Conservation (phyloP, 1,140 invertebrate genomes). For the Aphidius gifuensis region DNA sequence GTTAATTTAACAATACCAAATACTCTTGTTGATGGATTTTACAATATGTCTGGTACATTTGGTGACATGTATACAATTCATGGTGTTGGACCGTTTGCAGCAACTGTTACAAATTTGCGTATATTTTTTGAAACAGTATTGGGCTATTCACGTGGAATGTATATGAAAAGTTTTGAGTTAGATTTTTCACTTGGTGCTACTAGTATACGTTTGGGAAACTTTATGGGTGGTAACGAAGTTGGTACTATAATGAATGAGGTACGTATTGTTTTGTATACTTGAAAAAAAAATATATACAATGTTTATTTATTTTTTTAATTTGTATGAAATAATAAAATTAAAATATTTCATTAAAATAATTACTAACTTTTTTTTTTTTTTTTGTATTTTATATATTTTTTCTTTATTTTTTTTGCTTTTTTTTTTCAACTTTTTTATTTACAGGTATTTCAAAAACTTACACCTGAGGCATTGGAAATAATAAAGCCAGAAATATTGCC, state of each 20-base stretch:
- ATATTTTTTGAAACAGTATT: conserved; percentile 44
- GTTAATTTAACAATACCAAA: conserved; percentile 43
- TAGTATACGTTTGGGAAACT: conserved; percentile 39
- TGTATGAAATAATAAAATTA: too few species aligned
- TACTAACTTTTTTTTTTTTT: background rate
- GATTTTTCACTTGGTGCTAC: conserved; percentile 41
- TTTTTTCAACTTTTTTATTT: background rate
- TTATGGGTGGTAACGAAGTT: conserved; percentile 42
- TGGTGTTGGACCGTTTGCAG: conserved; percentile 39
- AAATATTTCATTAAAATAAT: too few species aligned
- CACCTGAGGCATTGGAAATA: conserved; percentile 42
- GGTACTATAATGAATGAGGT: conserved; percentile 45
- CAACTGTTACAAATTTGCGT: conserved; percentile 37
- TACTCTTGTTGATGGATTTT: conserved; percentile 38
- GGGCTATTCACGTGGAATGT: conserved; percentile 46
- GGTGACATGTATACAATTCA: conserved; percentile 37
- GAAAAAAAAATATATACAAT: background rate
- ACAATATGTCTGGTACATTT: conserved; percentile 44
- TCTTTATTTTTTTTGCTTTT: too few species aligned
- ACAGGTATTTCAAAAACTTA: conserved; percentile 45
- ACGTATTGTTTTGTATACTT: conserved; percentile 14
- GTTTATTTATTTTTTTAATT: too few species aligned
- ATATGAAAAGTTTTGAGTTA: conserved; percentile 47
- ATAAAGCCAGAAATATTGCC: conserved; percentile 49
- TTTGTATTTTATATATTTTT: conserved; percentile 2